These are phyloP conservation scores for Scleropages formosus DNA, from an alignment of 2,797 vertebrate species.

Conservation along the genomic window DNA sequence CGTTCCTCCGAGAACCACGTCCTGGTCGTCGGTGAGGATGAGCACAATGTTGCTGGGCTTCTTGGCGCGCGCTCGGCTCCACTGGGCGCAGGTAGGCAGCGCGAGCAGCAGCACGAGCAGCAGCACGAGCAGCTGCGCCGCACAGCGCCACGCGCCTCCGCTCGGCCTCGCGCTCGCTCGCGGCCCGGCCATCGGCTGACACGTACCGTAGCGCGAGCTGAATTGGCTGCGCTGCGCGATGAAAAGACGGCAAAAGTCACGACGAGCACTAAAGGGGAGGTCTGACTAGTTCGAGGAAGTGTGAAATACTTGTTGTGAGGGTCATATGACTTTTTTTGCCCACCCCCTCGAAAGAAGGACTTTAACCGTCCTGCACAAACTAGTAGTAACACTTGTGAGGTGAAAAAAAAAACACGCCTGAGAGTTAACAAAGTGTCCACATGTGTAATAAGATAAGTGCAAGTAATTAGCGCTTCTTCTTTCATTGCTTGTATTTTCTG, in stretches of 20 bases:
- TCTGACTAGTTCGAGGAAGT: constrained; percentile 62
- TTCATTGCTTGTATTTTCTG: no score
- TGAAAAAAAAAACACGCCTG: neutral
- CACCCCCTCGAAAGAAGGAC: constrained; percentile 9
- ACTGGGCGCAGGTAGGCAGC: constrained; percentile 59
- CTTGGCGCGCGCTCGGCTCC: constrained; percentile 48
- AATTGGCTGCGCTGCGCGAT: neutral
- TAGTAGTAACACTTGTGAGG: neutral
- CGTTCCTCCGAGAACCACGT: constrained; percentile 71
- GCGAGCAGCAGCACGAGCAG: constrained; percentile 31
- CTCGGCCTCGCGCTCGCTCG: constrained; percentile 28
- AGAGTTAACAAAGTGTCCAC: neutral
- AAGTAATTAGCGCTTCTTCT: no score
- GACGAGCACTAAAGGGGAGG: constrained; percentile 27
- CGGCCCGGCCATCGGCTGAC: constrained; percentile 45
- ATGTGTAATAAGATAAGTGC: no score
- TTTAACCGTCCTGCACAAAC: constrained; percentile 17
- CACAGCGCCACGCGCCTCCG: neutral
- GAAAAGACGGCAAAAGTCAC: neutral
- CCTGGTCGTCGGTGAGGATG: constrained; percentile 76
- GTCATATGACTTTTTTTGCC: constrained; percentile 61
- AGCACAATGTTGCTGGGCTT: constrained; percentile 68
- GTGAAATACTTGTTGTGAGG: constrained; percentile 22
- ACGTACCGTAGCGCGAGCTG: neutral
- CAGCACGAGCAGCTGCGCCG: neutral